A percentile compares a stretch with the other conserved stretches of the same genome.
Conservation (phyloP, 2,888 invertebrate genomes). For the Melolontha melolontha region DNA sequence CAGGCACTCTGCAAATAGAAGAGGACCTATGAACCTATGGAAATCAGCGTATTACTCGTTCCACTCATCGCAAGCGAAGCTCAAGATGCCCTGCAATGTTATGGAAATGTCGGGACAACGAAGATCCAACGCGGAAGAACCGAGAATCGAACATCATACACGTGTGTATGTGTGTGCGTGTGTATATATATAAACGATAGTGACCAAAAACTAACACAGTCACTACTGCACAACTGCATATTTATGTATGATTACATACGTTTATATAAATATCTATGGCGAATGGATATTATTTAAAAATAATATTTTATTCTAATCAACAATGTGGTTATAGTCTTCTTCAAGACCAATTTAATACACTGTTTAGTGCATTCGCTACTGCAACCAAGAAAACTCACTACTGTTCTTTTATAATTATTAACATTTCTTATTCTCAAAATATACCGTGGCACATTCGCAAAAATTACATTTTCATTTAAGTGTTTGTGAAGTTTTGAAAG, state of each 20-base stretch:
- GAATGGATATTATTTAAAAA: conserved; percentile 62
- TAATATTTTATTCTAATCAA: conserved; percentile 63
- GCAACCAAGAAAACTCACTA: conserved; percentile 56
- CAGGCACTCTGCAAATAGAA: no score
- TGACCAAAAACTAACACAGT: conserved; percentile 56
- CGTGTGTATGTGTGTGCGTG: no score
- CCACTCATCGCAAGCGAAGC: no score
- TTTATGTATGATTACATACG: conserved; percentile 47
- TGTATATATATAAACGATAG: conserved; percentile 52
- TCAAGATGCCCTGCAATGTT: no score
- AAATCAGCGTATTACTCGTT: no score
- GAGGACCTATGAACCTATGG: no score
- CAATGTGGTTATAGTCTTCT: conserved; percentile 55
- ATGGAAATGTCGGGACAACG: no score
- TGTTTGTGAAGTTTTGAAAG: neutral
- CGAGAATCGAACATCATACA: no score
- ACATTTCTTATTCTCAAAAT: conserved; percentile 24
- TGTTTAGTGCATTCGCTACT: conserved; percentile 60
- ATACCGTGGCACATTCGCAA: conserved; percentile 9
- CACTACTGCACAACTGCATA: conserved; percentile 60
- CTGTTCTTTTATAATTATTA: conserved; percentile 26
- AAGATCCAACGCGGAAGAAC: no score
- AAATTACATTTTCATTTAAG: neutral
- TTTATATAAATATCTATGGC: conserved; percentile 61
- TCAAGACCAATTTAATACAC: conserved; percentile 45